Evolutionary conservation across 2,113 vertebrate species (phyloP), one percentile per base, ranked within the genome.

Genomic region (Erinaceus europaeus): DNA sequence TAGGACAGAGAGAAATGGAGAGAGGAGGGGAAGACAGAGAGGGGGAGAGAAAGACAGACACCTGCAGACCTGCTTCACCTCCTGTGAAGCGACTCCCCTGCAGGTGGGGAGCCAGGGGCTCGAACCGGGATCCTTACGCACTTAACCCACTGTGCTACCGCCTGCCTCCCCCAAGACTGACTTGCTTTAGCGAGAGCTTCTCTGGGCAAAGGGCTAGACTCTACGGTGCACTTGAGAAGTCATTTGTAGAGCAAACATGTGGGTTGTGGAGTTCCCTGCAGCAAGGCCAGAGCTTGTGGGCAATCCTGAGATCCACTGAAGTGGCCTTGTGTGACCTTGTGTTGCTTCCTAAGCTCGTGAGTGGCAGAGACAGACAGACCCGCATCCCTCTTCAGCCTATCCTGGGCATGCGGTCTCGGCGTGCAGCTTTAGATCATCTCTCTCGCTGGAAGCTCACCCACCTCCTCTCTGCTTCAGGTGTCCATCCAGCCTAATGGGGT

Each of bases 391-490:
- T 74, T 73, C 64, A 20, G n/a, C n/a, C n/a, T n/a, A n/a, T n/a
- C n/a, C n/a, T 55, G 21, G 21, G 27, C 53, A 55, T 25, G n/a
- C n/a, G 21, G 53, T 55, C 27, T 55, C 20, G 12, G n/a, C n/a
- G 12, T 55, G 53, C 64, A 90, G 40, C 48, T 23, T 93, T 61
- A 64, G 52, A 3, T 72, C 12, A 32, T 93, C 90, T 78, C 21
- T 55, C 27, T 55, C 27, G 21, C 27, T 55, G 53, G 27, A 23
- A 6, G 53, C 53, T 25, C 27, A 25, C 53, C 53, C 27, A 25
- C 20, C 53, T 55, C 20, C 21, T 6, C 53, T 55, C 53, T 23
- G 73, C 73, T 69, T 81, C 64, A 59, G 81, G 67, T 80, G 42
- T 36, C 59, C 65, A 57, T 29, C 53, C 34, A 34, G 5, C 38